Percentiles rank a stretch among this genome's conserved stretches.
These are phyloP conservation scores for Alsophila aescularia DNA, from an alignment of 2,888 invertebrate species.

Conservation along the genomic window DNA sequence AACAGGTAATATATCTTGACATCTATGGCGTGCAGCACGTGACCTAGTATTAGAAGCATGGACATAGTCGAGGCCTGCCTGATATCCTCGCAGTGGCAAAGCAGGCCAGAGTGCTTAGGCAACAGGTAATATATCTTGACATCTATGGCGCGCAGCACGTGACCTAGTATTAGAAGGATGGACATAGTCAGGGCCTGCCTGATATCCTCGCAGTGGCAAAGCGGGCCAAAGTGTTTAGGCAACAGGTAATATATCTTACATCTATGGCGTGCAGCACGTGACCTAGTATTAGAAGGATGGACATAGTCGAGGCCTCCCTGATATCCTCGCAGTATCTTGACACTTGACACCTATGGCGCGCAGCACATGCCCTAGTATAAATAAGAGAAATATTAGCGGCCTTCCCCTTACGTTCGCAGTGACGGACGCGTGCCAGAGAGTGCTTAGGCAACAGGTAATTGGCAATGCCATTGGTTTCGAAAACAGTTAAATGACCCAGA, in stretches of 20 bases:
- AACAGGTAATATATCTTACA: slow-evolving; percentile 86
- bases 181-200: slow-evolving; percentile 98
- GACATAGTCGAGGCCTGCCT: slow-evolving; percentile 98
- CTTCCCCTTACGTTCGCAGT: no score
- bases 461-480: no score
- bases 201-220: slow-evolving; percentile 99
- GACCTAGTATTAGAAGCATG: slow-evolving; percentile 93
- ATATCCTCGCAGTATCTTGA: slow-evolving; percentile 99
- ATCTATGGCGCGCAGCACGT: slow-evolving; percentile 95
- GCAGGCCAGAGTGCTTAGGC: slow-evolving; percentile 97
- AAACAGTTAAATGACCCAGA: no score
- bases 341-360: slow-evolving; percentile 95
- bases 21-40: slow-evolving; percentile 95
- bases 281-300: slow-evolving; percentile 95
- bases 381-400: slow-evolving; percentile 32
- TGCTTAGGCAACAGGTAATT: no score
- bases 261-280: slow-evolving; percentile 94
- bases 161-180: slow-evolving; percentile 93
- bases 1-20: slow-evolving; percentile 86
- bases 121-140: slow-evolving; percentile 86
- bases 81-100: slow-evolving; percentile 99
- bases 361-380: slow-evolving; percentile 93
- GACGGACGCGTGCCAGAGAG: no score
- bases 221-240: slow-evolving; percentile 97
- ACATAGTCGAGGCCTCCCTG: slow-evolving; percentile 98